Evolutionary conservation across 2,113 vertebrate species (phyloP), one percentile per base, ranked within the genome.

Genomic region (Thamnaconus septentrionalis): DNA sequence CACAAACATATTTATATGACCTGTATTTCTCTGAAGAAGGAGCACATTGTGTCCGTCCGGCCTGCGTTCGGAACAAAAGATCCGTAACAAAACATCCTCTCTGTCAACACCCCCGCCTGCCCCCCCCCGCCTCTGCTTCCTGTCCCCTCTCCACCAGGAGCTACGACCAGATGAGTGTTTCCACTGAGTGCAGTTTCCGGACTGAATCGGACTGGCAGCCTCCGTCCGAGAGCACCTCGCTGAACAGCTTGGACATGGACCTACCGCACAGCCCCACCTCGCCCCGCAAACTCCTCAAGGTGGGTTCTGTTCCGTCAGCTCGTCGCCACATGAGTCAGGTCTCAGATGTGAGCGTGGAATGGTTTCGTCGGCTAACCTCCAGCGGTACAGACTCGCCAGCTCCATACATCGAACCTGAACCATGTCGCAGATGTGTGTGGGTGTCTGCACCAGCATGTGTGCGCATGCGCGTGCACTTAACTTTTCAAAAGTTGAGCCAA

Each of bases 91-190:
- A 31, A 86, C 72, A 74, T 76, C 85, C 82, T 79, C 64, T 18
- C 43, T 6, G 3, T 1, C 64, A 8, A 56, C 9, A 50, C 4
- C 18, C 12, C 54, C 11, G 10, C 4, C 53, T 8, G 9, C 3
- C 42, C 51, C 48, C 6, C 44, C 11, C 18, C 18, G 18, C 18
- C 18, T 31, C 46, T 54, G 58, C 64, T 87, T 86, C 83, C 86
- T 86, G 63, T 31, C 18, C 18, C 75, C 82, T 75, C 59, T 56
- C 69, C 3, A 55, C 54, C 83, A 90, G 89, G 85, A 87, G 82
- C 73, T 81, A 42, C 3, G 87, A 90, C 83, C 89, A 90, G 79
- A 83, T 86, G 66, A 90, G 89, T 6, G 56, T 90, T 68, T 75
- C 78, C 62, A 89, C 89, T 44, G 86, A 86, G 46, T 85, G 76